Base-by-base conservation (phyloP, 2,797 vertebrate genomes). In the Sphaeramia orbicularis region DNA sequence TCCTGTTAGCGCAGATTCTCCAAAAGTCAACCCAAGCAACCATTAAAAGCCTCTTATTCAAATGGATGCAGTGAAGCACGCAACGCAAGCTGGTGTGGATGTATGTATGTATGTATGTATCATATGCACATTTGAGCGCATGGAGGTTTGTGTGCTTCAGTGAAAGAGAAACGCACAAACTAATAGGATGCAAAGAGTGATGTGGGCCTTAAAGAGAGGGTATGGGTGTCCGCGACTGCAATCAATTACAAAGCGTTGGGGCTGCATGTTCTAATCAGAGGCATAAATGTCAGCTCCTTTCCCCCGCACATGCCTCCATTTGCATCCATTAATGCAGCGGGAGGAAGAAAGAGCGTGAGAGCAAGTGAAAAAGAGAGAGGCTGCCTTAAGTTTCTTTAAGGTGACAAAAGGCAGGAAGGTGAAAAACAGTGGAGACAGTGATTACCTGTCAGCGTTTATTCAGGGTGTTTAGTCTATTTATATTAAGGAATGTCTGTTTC, bases 231-330 rank as follows among this genome's bases (percentile, higher is more conserved):
- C 86, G 53, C 50, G 78, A 78, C 86, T 83, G 77, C 90, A 88
- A 92, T 93, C 90, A 92, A 90, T 92, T 92, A 92, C 85, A 87
- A 83, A 88, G 83, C 71, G 76, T 80, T 76, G 87, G 83, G 86
- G 78, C 85, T 85, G 83, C 86, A 84, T 87, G 88, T 87, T 92
- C 90, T 92, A 93, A 92, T 92, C 91, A 91, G 85, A 90, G 78
- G 85, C 90, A 90, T 91, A 92, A 92, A 93, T 92, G 91, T 92
- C 91, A 93, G 89, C 86, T 88, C 85, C 87, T 90, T 89, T 85
- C 85, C 82, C 72, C 81, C 52, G 64, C 85, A 83, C 86, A 87
- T 78, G 72, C 81, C 83, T 87, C 80, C 88, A 92, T 93, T 90
- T 91, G 85, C 90, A 91, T 92, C 87, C 85, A 92, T 91, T 92